phyloP scores from a whole-genome alignment of 2,888 invertebrate genomes.

The Pegoplata infirma region DNA sequence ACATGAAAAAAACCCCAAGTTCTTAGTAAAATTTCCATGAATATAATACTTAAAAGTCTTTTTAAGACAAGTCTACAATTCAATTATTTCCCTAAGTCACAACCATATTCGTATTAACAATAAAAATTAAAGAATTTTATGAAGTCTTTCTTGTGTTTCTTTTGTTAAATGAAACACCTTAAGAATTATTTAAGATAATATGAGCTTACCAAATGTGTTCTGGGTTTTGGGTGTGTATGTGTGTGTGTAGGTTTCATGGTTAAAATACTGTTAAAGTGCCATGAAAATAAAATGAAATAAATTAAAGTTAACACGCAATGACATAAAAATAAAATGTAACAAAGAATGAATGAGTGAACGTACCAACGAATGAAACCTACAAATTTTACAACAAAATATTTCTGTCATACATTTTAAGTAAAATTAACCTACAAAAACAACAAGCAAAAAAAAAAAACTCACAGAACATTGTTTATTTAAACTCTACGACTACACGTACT shows the following conservation, averaged over 20 bases:
- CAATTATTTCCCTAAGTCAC: background rate
- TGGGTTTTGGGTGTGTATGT: background rate
- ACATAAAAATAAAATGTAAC: conserved; percentile 24
- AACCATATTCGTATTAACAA: background rate
- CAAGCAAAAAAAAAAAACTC: background rate
- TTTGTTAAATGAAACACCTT: conserved; percentile 15
- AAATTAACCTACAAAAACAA: background rate
- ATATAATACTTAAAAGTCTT: background rate
- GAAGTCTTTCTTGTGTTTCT: background rate
- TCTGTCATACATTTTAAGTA: conserved; percentile 8
- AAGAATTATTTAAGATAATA: conserved; percentile 1
- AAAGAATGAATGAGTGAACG: background rate
- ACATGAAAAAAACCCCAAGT: background rate
- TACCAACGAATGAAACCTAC: background rate
- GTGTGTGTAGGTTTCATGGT: conserved; percentile 5
- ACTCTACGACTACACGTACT: conserved; percentile 34
- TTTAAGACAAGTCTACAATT: background rate
- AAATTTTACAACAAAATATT: conserved; percentile 20
- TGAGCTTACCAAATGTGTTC: background rate
- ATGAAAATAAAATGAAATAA: conserved; percentile 45
- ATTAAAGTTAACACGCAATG: conserved; percentile 41
- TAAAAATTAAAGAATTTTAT: background rate
- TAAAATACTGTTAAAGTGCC: conserved; percentile 40
- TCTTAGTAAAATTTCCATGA: background rate
- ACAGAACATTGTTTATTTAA: background rate